phyloP scores from a whole-genome alignment of 2,113 vertebrate genomes.

The Neopipo cinnamomea region DNA sequence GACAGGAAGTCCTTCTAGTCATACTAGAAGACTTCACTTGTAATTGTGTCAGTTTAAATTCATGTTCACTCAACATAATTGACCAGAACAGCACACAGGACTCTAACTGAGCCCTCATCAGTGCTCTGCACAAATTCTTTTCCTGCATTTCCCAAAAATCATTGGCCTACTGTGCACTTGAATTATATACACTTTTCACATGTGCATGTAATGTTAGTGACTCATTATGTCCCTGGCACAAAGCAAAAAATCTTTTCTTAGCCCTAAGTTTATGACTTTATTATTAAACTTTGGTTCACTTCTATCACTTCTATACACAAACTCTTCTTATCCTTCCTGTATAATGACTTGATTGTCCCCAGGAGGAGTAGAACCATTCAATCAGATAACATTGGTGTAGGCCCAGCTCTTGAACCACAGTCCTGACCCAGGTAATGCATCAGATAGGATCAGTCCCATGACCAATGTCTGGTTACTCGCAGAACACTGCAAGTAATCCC shows the following conservation, averaged over 20 bases:
- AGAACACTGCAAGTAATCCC: not conserved
- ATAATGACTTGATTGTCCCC: not conserved
- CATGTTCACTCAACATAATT: not conserved
- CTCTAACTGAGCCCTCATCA: not conserved
- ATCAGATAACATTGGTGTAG: not conserved
- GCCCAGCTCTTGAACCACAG: not conserved
- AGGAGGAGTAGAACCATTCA: not conserved
- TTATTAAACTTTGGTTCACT: not conserved
- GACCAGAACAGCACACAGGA: not conserved
- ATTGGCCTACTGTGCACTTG: not conserved
- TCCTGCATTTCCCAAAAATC: not conserved
- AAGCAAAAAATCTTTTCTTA: not conserved
- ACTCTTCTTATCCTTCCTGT: not conserved
- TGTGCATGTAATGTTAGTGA: not conserved
- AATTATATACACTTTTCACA: not conserved
- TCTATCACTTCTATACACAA: not conserved
- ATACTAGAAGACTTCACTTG: not conserved
- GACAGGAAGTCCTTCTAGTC: not conserved
- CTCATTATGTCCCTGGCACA: not conserved
- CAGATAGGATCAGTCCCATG: not conserved
- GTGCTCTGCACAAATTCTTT: not conserved
- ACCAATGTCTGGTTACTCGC: not conserved
- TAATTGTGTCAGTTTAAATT: not conserved
- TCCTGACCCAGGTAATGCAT: not conserved
- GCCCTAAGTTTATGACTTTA: not conserved